Evolutionary conservation across 2,888 invertebrate species (phyloP).

Genomic region (Noctua janthe): DNA sequence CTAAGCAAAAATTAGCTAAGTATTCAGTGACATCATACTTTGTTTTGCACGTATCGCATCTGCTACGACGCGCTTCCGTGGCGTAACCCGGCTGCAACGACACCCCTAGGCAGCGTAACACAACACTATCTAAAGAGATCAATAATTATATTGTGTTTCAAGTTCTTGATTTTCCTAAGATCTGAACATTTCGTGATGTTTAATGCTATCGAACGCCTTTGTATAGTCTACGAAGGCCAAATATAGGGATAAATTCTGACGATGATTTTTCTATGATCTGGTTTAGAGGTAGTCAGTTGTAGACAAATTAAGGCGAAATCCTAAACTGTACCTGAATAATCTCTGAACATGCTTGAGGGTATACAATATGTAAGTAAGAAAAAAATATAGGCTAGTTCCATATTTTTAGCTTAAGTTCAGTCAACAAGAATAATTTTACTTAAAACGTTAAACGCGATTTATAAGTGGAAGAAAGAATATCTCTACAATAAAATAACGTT

Average conservation of each 20-base stretch:
- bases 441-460: not conserved
- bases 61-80: not conserved
- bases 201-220: not conserved
- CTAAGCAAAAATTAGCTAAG: not conserved
- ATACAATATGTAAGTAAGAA: not conserved
- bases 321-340: not conserved
- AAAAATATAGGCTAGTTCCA: not conserved
- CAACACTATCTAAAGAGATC: not conserved
- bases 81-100: not conserved
- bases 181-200: too few species aligned
- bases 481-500: not conserved
- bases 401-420: not conserved
- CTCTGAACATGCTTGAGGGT: not conserved
- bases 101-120: not conserved
- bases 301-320: not conserved
- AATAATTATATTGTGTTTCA: not conserved
- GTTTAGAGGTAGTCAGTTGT: not conserved
- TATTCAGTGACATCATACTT: not conserved
- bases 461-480: conserved; percentile 4
- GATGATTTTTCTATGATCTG: not conserved
- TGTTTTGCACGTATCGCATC: not conserved
- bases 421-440: not conserved
- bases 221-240: not conserved
- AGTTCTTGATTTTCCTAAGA: not conserved
- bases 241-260: not conserved